phyloP scores from a whole-genome alignment of 2,888 invertebrate genomes.

The Stenchaetothrips biformis region DNA sequence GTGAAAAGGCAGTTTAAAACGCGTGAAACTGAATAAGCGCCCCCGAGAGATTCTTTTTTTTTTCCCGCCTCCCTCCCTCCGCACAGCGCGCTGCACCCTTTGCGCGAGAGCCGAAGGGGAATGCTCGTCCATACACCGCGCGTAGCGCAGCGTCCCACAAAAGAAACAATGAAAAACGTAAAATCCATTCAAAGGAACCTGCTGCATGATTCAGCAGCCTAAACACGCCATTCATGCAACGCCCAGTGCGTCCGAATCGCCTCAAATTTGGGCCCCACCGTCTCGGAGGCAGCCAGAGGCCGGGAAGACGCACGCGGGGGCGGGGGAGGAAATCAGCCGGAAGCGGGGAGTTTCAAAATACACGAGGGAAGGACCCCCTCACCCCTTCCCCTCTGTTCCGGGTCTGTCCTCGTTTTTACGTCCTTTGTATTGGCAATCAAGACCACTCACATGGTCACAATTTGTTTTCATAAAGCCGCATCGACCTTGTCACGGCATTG shows the following conservation, averaged over 20 bases:
- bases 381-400: not conserved
- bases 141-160: not conserved
- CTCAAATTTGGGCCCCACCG: not conserved
- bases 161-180: conserved; percentile 13
- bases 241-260: not conserved
- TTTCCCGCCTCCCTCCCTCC: not conserved
- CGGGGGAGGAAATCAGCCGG: not conserved
- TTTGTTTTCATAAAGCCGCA: not conserved
- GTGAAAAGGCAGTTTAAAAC: not conserved
- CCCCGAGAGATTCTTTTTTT: not conserved
- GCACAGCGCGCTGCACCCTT: not conserved
- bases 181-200: conserved; percentile 17
- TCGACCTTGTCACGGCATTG: not conserved
- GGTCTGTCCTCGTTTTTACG: not conserved
- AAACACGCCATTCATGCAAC: conserved; percentile 1
- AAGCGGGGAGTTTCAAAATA: not conserved
- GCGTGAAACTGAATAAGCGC: not conserved
- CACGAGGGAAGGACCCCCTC: not conserved
- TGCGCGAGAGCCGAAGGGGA: too few relatives aligned
- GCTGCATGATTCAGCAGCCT: conserved; percentile 18
- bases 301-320: not conserved
- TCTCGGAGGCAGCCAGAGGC: not conserved
- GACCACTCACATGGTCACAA: not conserved
- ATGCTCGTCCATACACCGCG: too few relatives aligned
- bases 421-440: not conserved